These are phyloP conservation scores for Zaprionus ghesquierei DNA, from an alignment of 1,140 invertebrate species.

Conservation along the genomic window DNA sequence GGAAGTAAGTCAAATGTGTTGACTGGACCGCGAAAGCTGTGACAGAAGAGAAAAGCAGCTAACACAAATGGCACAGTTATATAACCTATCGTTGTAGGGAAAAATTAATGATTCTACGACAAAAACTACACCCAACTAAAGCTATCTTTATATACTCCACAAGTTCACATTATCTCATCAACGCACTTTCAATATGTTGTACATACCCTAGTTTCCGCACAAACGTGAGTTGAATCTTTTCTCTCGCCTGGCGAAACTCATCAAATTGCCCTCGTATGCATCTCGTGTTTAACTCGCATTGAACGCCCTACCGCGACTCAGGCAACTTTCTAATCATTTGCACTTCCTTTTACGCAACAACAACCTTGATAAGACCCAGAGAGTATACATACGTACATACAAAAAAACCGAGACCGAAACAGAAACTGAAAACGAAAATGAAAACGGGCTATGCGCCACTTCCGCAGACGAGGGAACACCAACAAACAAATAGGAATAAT, in stretches of 20 bases:
- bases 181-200: too few species aligned
- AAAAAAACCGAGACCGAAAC: slow-evolving; percentile 39
- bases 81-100: neutral
- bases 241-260: neutral
- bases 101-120: too few species aligned
- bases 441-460: slow-evolving; percentile 58
- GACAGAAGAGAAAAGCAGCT: neutral
- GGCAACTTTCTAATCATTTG: slow-evolving; percentile 76
- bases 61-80: neutral
- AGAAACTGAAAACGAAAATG: slow-evolving; percentile 60
- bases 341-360: slow-evolving; percentile 79
- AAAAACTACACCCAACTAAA: too few species aligned
- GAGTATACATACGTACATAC: neutral
- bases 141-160: too few species aligned
- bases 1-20: neutral
- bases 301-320: slow-evolving; percentile 9
- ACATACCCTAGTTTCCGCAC: neutral
- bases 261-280: slow-evolving; percentile 30
- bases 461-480: slow-evolving; percentile 46
- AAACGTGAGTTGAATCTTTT: neutral
- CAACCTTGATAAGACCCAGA: slow-evolving; percentile 66
- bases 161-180: too few species aligned
- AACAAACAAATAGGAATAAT: slow-evolving; percentile 21
- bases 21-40: neutral
- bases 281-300: slow-evolving; percentile 10